These are phyloP conservation scores for Himalopsyche kuldschensis DNA, from an alignment of 2,888 invertebrate species.

Conservation along the genomic window DNA sequence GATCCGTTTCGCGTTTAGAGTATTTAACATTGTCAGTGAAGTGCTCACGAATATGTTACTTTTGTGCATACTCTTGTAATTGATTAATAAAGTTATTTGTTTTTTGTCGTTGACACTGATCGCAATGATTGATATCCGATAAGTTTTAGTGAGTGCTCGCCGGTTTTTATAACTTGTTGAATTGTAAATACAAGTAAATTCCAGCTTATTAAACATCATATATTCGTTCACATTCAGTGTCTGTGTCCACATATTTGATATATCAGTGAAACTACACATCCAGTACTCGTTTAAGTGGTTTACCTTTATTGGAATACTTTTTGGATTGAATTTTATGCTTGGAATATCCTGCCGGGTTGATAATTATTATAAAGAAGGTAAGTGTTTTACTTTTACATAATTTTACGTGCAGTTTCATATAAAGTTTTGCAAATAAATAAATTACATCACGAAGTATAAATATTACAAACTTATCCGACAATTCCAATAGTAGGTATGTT, in stretches of 20 bases:
- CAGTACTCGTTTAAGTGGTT: background rate
- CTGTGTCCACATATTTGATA: background rate
- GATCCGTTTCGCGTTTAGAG: background rate
- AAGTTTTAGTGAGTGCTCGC: background rate
- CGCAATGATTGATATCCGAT: background rate
- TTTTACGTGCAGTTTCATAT: too few relatives aligned
- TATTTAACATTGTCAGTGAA: background rate
- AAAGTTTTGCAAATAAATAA: too few relatives aligned
- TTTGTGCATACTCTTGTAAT: background rate
- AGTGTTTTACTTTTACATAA: background rate
- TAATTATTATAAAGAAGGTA: background rate
- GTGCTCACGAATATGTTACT: background rate
- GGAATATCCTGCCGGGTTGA: background rate
- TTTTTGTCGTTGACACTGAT: background rate
- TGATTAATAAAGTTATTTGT: background rate
- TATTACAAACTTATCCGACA: too few relatives aligned
- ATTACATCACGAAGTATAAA: background rate
- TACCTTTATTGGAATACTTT: background rate
- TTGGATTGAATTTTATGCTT: background rate
- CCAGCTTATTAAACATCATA: background rate
- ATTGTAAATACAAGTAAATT: background rate
- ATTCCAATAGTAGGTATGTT: too few relatives aligned
- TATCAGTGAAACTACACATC: background rate
- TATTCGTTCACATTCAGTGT: background rate
- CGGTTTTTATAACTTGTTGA: slow-evolving; percentile 25